Percentiles rank a stretch among this genome's conserved stretches.
Conservation (phyloP, 2,113 vertebrate genomes). For the Tringa solitaria region DNA sequence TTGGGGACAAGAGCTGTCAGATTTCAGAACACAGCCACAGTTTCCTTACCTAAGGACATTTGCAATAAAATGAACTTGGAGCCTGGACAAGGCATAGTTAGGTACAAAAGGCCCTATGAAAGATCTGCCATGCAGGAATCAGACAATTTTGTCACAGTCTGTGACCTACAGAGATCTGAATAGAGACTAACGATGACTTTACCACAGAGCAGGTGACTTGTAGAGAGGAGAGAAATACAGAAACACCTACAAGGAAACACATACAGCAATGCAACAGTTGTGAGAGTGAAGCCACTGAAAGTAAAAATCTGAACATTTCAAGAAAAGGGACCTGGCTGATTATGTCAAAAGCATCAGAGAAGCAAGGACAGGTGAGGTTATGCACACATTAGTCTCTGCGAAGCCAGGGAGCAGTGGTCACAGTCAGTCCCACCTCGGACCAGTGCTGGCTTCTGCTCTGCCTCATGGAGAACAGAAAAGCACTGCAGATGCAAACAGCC, state of each 20-base stretch:
- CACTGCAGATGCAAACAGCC: neutral
- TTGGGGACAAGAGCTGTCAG: neutral
- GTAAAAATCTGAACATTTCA: neutral
- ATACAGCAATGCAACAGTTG: neutral
- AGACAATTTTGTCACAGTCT: neutral
- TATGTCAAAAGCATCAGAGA: neutral
- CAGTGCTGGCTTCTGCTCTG: neutral
- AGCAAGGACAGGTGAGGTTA: neutral
- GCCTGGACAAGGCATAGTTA: neutral
- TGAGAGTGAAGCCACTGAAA: rapidly evolving
- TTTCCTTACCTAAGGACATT: neutral
- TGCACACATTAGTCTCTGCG: rapidly evolving
- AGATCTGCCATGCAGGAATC: neutral
- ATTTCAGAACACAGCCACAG: neutral
- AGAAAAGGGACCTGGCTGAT: neutral
- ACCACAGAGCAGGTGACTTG: neutral
- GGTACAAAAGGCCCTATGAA: neutral
- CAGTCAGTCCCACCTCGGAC: rapidly evolving
- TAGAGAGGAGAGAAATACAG: neutral
- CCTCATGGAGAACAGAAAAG: neutral
- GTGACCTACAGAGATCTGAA: neutral
- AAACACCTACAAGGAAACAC: neutral
- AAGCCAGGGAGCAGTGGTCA: neutral
- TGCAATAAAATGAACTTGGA: neutral
- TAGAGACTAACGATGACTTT: rapidly evolving